A percentile compares a stretch with the other conserved stretches of the same genome.
Evolutionary conservation across 2,113 vertebrate species (phyloP).

Genomic region (Dromas ardeola): DNA sequence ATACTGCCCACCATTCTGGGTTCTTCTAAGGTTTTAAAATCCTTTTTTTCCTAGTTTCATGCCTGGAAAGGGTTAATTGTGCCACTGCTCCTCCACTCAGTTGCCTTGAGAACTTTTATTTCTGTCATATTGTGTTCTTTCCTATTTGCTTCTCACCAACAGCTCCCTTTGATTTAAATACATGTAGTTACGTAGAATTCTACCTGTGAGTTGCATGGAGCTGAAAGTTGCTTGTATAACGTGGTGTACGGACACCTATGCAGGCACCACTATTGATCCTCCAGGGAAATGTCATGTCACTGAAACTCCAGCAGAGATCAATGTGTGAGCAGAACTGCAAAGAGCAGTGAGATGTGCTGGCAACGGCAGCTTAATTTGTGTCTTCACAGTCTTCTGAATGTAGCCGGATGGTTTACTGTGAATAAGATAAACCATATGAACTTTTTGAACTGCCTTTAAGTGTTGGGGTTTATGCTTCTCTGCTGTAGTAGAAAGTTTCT

Average conservation of each 20-base stretch:
- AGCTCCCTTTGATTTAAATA: background rate
- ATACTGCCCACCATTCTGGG: background rate
- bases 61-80: background rate
- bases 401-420: background rate
- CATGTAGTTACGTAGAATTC: background rate
- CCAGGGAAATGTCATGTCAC: background rate
- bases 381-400: background rate
- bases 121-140: background rate
- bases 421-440: background rate
- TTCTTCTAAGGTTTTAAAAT: background rate
- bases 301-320: slow-evolving; percentile 27
- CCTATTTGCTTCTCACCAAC: background rate
- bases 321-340: background rate
- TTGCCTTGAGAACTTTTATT: background rate
- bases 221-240: background rate
- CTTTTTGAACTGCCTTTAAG: background rate
- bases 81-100: background rate
- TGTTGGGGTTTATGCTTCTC: background rate
- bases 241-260: background rate
- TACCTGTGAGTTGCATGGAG: background rate
- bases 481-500: background rate
- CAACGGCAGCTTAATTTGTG: background rate
- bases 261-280: background rate
- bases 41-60: background rate
- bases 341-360: background rate